Base-by-base conservation (phyloP, 2,797 vertebrate species). In the Chelonia mydas region DNA sequence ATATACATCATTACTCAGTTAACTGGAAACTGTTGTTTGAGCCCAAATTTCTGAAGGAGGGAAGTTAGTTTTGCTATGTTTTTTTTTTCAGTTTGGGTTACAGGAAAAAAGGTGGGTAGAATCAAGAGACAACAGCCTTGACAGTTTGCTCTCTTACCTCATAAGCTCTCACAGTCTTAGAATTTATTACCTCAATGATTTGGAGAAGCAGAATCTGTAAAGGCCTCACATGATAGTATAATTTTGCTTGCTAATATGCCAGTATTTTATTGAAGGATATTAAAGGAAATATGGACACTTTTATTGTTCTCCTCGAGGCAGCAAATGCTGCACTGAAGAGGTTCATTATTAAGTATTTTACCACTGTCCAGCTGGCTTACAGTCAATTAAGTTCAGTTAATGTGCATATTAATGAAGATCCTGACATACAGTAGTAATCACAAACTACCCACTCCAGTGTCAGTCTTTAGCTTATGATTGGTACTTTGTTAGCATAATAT, bases 361-460 rank as follows among this genome's bases (percentile, higher is more conserved):
- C 86, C 80, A 87, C 92, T 50, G 93, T 92, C 97, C 98, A 97
- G 94, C 95, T 97, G 97, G 97, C 95, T 92, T 87, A 93, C 76
- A 79, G 90, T 93, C 97, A 97, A 97, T 96, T 96, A 97, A 87
- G 84, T 89, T 96, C 95, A 41, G 17, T 61, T 96, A 97, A 97
- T 90, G 89, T 93, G 96, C 86, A 96, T 95, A 87, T 92, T 97
- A 97, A 98, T 86, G 95, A 97, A 95, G 91, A 82, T 41, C 83
- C 85, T 92, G 94, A 95, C 88, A 90, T 72, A 95, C 86, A 95
- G 77, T 95, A 94, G 93, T 81, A 94, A 97, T 81, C 92, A 84
- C 41, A 86, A 68, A 96, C 89, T 96, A 93, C 93, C 81, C 23
- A 77, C 77, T 95, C 72, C 61, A 81, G 86, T 94, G 95, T 95